A percentile compares a stretch with the other conserved stretches of the same genome.
Conservation (phyloP, 2,888 invertebrate species). For the Myopa tessellatipennis region DNA sequence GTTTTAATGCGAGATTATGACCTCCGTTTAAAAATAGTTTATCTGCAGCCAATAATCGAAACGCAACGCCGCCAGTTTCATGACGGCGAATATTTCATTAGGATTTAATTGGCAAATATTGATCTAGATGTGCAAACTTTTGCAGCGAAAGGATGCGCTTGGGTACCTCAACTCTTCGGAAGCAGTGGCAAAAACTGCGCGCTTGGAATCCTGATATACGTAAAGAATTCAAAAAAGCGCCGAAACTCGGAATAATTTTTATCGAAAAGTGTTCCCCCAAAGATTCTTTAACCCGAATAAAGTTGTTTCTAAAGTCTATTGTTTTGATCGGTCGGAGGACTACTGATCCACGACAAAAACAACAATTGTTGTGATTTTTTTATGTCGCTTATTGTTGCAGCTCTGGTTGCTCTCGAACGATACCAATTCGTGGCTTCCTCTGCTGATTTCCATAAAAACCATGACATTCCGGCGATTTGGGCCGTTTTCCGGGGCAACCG, state of each 20-base stretch:
- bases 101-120: slow-evolving; percentile 29
- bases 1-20: slow-evolving; percentile 40
- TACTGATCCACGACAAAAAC: no score
- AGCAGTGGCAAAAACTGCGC: no score
- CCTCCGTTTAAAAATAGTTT: slow-evolving; percentile 50
- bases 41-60: slow-evolving; percentile 50
- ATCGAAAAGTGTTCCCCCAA: no score
- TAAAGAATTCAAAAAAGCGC: no score
- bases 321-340: no score
- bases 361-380: not conserved
- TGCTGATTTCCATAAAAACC: slow-evolving; percentile 14
- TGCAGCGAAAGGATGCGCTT: no score
- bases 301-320: no score
- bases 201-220: no score
- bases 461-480: not conserved
- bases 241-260: no score
- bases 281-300: no score
- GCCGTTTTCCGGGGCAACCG: not conserved
- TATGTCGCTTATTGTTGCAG: not conserved
- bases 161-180: no score
- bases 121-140: slow-evolving; percentile 22
- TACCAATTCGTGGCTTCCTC: not conserved
- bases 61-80: slow-evolving; percentile 32
- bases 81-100: slow-evolving; percentile 16
- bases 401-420: not conserved